phyloP scores from a whole-genome alignment of 2,113 vertebrate species.

The Varanus salvator region DNA sequence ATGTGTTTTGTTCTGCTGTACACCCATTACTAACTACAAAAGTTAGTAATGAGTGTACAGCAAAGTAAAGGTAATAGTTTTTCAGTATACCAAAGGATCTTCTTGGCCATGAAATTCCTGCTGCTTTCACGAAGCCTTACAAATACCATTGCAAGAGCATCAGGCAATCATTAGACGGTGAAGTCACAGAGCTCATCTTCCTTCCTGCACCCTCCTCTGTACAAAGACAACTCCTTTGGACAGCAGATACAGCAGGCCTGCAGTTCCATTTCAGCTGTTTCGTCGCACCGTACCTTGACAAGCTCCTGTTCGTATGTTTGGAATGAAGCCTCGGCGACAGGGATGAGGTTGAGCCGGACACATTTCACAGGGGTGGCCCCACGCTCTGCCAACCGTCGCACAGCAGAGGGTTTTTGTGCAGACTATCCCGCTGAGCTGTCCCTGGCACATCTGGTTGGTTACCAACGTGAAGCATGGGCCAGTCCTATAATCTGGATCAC shows the following conservation, averaged over 20 bases:
- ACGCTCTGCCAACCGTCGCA: slow-evolving; percentile 94
- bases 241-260: slow-evolving; percentile 83
- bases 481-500: slow-evolving; percentile 91
- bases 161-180: slow-evolving; percentile 76
- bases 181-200: slow-evolving; percentile 76
- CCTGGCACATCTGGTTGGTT: slow-evolving; percentile 99
- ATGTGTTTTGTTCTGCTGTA: slow-evolving; percentile 22
- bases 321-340: slow-evolving; percentile 96
- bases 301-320: slow-evolving; percentile 94
- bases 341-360: slow-evolving; percentile 97
- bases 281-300: slow-evolving; percentile 90
- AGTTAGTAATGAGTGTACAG: too few relatives aligned
- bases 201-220: slow-evolving; percentile 77
- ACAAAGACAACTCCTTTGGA: slow-evolving; percentile 76
- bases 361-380: slow-evolving; percentile 99
- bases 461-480: slow-evolving; percentile 96
- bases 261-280: slow-evolving; percentile 68
- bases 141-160: slow-evolving; percentile 74
- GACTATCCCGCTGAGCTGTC: slow-evolving; percentile 95
- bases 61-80: not conserved
- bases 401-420: slow-evolving; percentile 98
- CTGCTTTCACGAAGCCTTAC: slow-evolving; percentile 67
- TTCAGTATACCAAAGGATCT: slow-evolving; percentile 46
- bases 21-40: not conserved
- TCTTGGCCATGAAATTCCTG: slow-evolving; percentile 61